phyloP scores from a whole-genome alignment of 2,888 invertebrate species.

The Marasmarcha lunaedactyla region DNA sequence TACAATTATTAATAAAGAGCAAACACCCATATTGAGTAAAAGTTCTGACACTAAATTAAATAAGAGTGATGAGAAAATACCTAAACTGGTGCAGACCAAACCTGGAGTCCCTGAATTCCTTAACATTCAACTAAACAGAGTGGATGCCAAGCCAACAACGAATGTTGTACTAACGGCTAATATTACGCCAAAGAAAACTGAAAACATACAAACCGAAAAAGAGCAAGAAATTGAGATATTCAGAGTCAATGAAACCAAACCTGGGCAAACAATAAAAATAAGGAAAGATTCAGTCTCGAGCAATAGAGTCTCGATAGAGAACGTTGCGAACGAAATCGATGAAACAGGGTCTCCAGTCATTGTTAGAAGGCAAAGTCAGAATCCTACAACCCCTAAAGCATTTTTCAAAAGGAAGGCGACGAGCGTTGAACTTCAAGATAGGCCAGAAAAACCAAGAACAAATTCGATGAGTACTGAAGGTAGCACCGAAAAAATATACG shows the following conservation, averaged over 20 bases:
- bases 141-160: slow-evolving; percentile 72
- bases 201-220: slow-evolving; percentile 39
- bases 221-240: slow-evolving; percentile 38
- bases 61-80: slow-evolving; percentile 49
- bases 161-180: slow-evolving; percentile 76
- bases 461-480: slow-evolving; percentile 54
- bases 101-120: slow-evolving; percentile 74
- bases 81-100: slow-evolving; percentile 29
- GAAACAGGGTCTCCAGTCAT: slow-evolving; percentile 34
- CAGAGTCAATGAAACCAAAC: slow-evolving; percentile 29
- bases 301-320: slow-evolving; percentile 31
- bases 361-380: slow-evolving; percentile 29
- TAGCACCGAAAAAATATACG: slow-evolving; percentile 54
- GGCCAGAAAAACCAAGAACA: slow-evolving; percentile 44
- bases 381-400: slow-evolving; percentile 55
- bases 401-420: slow-evolving; percentile 66
- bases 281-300: slow-evolving; percentile 30
- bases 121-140: slow-evolving; percentile 77
- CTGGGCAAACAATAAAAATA: slow-evolving; percentile 21
- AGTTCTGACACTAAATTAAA: slow-evolving; percentile 32
- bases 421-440: slow-evolving; percentile 66
- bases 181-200: slow-evolving; percentile 60
- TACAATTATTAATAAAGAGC: slow-evolving; percentile 68
- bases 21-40: slow-evolving; percentile 25
- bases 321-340: slow-evolving; percentile 26